Evolutionary conservation across 2,888 invertebrate genomes (phyloP).

Genomic region (Seira musarum): DNA sequence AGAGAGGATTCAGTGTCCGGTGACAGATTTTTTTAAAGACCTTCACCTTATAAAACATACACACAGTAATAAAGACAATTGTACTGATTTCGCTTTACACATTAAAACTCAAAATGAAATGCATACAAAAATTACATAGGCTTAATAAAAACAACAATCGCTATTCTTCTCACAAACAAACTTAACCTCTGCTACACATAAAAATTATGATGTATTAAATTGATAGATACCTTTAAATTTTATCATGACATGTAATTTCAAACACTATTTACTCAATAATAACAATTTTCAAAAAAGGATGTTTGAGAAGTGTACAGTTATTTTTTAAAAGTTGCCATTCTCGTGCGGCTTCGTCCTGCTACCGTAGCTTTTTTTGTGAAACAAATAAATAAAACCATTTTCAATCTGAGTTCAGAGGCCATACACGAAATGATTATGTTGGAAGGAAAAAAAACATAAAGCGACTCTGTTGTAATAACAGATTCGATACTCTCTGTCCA

Average conservation of each 20-base stretch:
- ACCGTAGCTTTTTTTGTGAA: neutral
- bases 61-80: slow-evolving; percentile 4
- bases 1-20: no score
- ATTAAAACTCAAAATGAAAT: slow-evolving; percentile 6
- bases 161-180: slow-evolving; percentile 4
- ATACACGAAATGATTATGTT: neutral
- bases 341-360: slow-evolving; percentile 2
- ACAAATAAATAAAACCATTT: neutral
- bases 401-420: neutral
- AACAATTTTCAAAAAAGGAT: neutral
- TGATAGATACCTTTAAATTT: neutral
- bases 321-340: no score
- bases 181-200: slow-evolving; percentile 3
- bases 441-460: neutral
- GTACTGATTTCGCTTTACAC: slow-evolving; percentile 8
- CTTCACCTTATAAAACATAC: neutral
- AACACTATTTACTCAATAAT: slow-evolving; percentile 3
- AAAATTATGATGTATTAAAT: neutral
- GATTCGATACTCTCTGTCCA: slow-evolving; percentile 1
- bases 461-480: neutral
- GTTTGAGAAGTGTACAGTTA: neutral
- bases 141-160: neutral
- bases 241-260: neutral
- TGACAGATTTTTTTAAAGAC: no score
- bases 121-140: neutral